Conservation (phyloP, 2,797 vertebrate genomes). For the Intellagama lesueurii region DNA sequence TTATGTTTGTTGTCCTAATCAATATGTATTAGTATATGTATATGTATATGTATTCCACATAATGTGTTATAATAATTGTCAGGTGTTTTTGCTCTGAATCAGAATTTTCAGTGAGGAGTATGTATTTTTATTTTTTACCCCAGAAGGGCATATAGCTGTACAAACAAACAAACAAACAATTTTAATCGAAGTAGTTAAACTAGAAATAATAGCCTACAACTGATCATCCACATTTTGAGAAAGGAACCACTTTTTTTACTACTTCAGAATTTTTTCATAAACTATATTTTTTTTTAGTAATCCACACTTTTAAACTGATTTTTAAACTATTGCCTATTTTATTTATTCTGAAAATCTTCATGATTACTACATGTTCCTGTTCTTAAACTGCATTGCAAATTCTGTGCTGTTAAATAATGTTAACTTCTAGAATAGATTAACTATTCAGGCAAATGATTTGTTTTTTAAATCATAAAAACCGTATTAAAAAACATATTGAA, state of each 20-base stretch:
- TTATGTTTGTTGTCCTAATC: no score
- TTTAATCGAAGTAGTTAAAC: background rate
- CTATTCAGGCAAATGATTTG: background rate
- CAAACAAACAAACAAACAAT: background rate
- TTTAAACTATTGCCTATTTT: background rate
- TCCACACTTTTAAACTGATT: background rate
- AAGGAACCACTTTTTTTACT: no score
- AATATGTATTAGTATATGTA: no score
- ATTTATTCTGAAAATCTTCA: background rate
- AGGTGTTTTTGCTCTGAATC: background rate
- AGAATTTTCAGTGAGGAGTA: background rate
- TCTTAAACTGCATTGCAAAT: background rate
- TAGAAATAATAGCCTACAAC: background rate
- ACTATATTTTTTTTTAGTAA: background rate
- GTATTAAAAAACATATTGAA: background rate
- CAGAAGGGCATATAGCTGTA: background rate
- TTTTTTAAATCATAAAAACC: background rate
- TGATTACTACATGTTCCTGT: background rate
- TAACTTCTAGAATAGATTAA: background rate
- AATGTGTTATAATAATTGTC: background rate
- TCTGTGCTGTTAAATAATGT: background rate
- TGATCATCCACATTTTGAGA: background rate
- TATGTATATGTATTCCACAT: background rate
- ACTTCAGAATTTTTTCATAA: background rate
- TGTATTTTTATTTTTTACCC: background rate